Percentiles rank a stretch among this genome's conserved stretches.
phyloP scores from a whole-genome alignment of 2,113 vertebrate genomes.

The Lamprotornis superbus region DNA sequence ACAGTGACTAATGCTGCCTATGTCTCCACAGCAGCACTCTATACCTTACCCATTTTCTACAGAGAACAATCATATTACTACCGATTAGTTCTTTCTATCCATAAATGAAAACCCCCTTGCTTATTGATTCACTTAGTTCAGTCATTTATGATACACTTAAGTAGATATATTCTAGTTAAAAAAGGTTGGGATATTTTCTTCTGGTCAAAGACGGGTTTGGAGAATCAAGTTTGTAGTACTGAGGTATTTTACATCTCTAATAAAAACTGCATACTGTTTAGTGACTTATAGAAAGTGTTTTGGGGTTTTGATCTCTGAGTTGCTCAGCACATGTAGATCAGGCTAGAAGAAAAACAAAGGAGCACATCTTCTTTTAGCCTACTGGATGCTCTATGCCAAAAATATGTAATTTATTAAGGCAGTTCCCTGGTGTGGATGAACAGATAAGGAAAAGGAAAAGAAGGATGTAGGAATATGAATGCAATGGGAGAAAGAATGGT shows the following conservation, averaged over 20 bases:
- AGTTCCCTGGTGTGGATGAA: background rate
- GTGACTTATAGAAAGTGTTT: background rate
- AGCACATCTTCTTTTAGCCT: background rate
- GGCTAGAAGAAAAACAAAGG: background rate
- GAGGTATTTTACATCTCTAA: conserved; percentile 1
- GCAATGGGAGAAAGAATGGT: background rate
- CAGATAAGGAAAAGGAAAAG: background rate
- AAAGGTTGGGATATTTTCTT: conserved; percentile 8
- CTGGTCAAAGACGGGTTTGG: background rate
- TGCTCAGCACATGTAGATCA: background rate
- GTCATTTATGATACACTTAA: conserved; percentile 38
- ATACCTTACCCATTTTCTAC: conserved; percentile 56
- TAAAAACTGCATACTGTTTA: background rate
- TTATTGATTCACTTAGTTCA: conserved; percentile 60
- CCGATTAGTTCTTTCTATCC: conserved; percentile 28
- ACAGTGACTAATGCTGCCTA: conserved; percentile 63
- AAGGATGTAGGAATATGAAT: background rate
- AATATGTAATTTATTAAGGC: background rate
- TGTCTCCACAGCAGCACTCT: conserved; percentile 46
- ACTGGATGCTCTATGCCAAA: background rate
- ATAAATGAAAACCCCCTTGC: conserved; percentile 23
- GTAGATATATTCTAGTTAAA: conserved; percentile 27
- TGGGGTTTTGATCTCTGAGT: background rate
- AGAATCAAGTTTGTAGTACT: background rate
- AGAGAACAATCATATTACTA: conserved; percentile 51